These are phyloP conservation scores for Mixornis gularis DNA, from an alignment of 2,113 vertebrate species.

Conservation along the genomic window DNA sequence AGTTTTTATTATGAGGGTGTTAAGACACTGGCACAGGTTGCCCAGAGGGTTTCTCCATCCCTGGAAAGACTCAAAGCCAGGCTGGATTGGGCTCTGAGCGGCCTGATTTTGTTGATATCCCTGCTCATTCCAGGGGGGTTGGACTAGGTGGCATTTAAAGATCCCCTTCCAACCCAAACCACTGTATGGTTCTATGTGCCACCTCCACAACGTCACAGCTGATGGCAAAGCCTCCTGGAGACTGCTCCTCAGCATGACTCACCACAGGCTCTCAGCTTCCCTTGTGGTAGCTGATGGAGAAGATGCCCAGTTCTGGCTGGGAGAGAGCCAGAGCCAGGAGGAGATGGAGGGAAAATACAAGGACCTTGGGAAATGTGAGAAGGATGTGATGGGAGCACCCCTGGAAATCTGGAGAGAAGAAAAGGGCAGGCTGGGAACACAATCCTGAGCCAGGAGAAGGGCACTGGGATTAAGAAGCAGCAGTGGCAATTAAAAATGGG, in stretches of 20 bases:
- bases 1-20: neutral
- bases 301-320: neutral
- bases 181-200: neutral
- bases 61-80: neutral
- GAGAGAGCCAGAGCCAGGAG: neutral
- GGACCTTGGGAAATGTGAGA: neutral
- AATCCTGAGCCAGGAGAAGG: neutral
- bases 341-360: neutral
- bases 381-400: neutral
- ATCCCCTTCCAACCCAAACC: neutral
- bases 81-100: neutral
- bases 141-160: neutral
- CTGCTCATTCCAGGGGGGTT: neutral
- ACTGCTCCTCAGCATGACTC: fast-evolving
- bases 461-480: neutral
- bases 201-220: neutral
- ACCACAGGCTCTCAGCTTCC: neutral
- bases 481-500: neutral
- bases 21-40: neutral
- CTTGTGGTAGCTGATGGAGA: neutral
- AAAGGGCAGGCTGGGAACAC: neutral
- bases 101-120: neutral
- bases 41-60: neutral
- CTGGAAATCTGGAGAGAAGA: neutral
- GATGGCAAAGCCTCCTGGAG: neutral